Evolutionary conservation across 2,888 invertebrate genomes (phyloP), one percentile per base, ranked within the genome.

Genomic region (Agriotes lineatus): DNA sequence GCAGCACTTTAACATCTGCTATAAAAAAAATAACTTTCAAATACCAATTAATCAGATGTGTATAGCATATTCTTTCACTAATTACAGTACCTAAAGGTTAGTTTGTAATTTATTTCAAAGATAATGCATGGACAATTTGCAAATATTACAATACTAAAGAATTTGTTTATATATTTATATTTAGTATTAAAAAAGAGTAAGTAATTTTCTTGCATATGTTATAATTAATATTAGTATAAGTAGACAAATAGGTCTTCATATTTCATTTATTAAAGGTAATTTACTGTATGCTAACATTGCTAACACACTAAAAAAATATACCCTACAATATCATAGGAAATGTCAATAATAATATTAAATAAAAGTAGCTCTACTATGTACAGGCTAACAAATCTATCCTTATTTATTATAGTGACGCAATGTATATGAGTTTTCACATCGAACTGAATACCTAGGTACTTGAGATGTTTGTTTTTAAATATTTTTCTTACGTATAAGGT

Each of bases 341-440:
- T 68, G 57, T 48, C 35, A 62, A 18, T 52, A 33, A 33, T 64
- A 72, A 69, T 63, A 70, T 72, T 74, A 74, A 72, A 73, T 72
- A 75, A 73, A 67, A 67, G 71, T 75, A 75, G 72, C 68, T 71
- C 77, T 77, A 77, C 70, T 77, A 77, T 77, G 74, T 77, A 77
- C 77, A 77, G 74, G 65, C 65, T 66, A 70, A 65, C 63, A 70
- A 68, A 66, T 67, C 59, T 72, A 64, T 58, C 45, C 69, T 68
- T 74, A 68, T 58, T 62, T 39, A 60, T 64, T 65, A 72, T 39
- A 37, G 70, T 70, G 70, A 66, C 64, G 64, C 61, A 72, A 64
- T 63, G 63, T 54, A 25, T 50, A 67, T 56, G 66, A 59, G 7
- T 25, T 7, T 7, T 25, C n/a, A 60, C 37, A 37, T 64, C n/a